Conservation (phyloP, 2,888 invertebrate genomes). For the Ophion slaviceki region DNA sequence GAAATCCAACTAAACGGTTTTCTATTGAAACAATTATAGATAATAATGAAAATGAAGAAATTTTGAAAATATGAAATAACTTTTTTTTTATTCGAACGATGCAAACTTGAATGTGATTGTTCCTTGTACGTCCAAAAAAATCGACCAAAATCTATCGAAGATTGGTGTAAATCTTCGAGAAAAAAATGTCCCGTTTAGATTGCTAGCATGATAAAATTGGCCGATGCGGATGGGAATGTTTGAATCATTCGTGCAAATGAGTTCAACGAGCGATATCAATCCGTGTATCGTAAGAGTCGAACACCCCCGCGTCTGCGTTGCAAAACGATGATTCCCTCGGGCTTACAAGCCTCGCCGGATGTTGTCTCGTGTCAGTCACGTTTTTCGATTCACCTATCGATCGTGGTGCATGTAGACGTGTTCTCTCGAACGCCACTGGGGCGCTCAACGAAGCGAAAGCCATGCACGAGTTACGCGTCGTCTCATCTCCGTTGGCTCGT, state of each 20-base stretch:
- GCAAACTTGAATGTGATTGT: too few relatives aligned
- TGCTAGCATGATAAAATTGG: slow-evolving; percentile 49
- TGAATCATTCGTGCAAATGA: slow-evolving; percentile 58
- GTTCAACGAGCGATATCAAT: slow-evolving; percentile 5
- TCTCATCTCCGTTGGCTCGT: slow-evolving; percentile 38
- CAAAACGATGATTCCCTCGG: slow-evolving; percentile 38
- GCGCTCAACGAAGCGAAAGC: slow-evolving; percentile 47
- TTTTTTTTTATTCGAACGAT: too few relatives aligned
- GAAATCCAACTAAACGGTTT: too few relatives aligned
- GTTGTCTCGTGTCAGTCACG: slow-evolving; percentile 56
- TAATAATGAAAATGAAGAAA: too few relatives aligned
- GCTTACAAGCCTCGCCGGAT: slow-evolving; percentile 39
- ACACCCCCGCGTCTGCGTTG: slow-evolving; percentile 45
- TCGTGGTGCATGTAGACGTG: slow-evolving; percentile 37
- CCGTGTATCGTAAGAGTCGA: slow-evolving; percentile 24
- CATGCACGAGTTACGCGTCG: slow-evolving; percentile 42
- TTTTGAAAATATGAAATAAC: too few relatives aligned
- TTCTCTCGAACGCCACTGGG: slow-evolving; percentile 9
- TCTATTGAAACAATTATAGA: too few relatives aligned
- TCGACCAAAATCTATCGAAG: too few relatives aligned
- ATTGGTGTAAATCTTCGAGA: neutral
- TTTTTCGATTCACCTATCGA: slow-evolving; percentile 51
- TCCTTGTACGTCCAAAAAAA: too few relatives aligned
- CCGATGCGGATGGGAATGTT: slow-evolving; percentile 29
- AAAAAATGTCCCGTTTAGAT: neutral